These are phyloP conservation scores for Frieseomelitta varia DNA, from an alignment of 1,140 invertebrate species.

Conservation along the genomic window DNA sequence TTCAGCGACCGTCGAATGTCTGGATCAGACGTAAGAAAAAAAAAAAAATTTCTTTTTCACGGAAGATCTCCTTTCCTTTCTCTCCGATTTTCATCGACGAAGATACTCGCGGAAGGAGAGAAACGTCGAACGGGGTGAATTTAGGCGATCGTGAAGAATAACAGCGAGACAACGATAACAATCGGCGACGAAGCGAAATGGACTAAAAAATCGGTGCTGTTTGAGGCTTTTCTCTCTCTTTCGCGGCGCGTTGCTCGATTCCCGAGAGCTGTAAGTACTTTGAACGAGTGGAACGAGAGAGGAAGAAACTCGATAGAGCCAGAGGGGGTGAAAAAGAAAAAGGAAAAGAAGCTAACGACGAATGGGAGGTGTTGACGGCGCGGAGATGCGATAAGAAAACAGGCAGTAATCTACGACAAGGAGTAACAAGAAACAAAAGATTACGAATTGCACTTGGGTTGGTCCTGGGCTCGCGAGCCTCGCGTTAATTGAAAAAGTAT, in stretches of 20 bases:
- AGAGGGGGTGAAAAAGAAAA: neutral
- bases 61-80: neutral
- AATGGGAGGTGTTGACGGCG: slow-evolving; percentile 24
- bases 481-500: slow-evolving; percentile 4
- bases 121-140: no score
- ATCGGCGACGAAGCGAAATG: neutral
- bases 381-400: slow-evolving; percentile 4
- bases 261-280: slow-evolving; percentile 30
- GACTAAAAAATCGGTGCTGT: neutral
- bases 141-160: no score
- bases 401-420: slow-evolving; percentile 14
- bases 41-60: neutral
- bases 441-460: slow-evolving; percentile 45
- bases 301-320: neutral
- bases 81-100: neutral
- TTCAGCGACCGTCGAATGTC: neutral
- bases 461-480: slow-evolving; percentile 1
- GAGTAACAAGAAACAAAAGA: slow-evolving; percentile 39
- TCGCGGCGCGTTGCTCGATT: neutral
- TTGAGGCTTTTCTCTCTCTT: neutral
- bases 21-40: neutral
- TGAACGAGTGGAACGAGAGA: slow-evolving; percentile 10
- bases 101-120: neutral
- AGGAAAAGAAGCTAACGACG: slow-evolving; percentile 34
- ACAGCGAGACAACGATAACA: no score